These are phyloP conservation scores for Dastarcus helophoroides DNA, from an alignment of 2,888 invertebrate species.

Conservation along the genomic window DNA sequence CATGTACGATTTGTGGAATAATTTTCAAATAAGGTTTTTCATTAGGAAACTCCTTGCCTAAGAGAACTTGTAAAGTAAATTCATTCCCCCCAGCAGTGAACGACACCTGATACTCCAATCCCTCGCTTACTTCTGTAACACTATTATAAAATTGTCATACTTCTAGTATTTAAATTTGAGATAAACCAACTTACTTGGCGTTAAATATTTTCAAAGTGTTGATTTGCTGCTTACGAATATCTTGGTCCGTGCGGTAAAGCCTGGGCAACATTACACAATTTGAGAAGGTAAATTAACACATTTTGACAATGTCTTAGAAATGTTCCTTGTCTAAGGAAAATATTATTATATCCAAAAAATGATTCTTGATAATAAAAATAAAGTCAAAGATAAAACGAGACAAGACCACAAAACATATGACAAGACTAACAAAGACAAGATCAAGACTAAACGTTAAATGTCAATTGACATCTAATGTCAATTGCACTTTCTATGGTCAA, in stretches of 20 bases:
- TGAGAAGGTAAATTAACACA: too few species aligned
- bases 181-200: slow-evolving; percentile 48
- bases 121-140: slow-evolving; percentile 59
- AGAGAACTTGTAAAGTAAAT: slow-evolving; percentile 53
- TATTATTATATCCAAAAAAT: too few species aligned
- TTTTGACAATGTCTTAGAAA: too few species aligned
- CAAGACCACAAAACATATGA: too few species aligned
- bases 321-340: too few species aligned
- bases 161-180: slow-evolving; percentile 7
- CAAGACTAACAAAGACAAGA: too few species aligned
- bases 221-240: slow-evolving; percentile 59
- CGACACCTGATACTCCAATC: slow-evolving; percentile 60
- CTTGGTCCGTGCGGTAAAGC: slow-evolving; percentile 44
- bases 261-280: slow-evolving; percentile 43
- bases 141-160: slow-evolving; percentile 31
- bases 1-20: slow-evolving; percentile 55
- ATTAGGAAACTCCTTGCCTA: slow-evolving; percentile 62
- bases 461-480: too few species aligned
- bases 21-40: slow-evolving; percentile 61
- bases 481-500: too few species aligned
- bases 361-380: too few species aligned
- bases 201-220: slow-evolving; percentile 75
- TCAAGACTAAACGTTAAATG: too few species aligned
- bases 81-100: slow-evolving; percentile 54
- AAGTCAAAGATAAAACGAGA: too few species aligned